Evolutionary conservation across 2,797 vertebrate species (phyloP), one percentile per base, ranked within the genome.

Genomic region (Cossypha caffra): DNA sequence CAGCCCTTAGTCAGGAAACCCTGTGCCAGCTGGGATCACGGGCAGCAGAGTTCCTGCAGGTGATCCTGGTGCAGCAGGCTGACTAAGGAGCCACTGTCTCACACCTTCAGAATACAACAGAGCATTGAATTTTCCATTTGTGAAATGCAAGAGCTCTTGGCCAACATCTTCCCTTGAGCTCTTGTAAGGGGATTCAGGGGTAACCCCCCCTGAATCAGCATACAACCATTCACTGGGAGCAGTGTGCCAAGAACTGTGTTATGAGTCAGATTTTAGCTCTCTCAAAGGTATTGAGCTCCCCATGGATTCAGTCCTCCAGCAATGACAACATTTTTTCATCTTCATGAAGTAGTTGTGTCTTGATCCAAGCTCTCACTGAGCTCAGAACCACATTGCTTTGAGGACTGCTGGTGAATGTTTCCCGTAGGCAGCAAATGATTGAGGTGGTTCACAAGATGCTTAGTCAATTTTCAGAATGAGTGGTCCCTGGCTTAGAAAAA

Each of bases 401-500:
- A 59, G 23, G 18, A 33, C 61, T 91, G 61, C 64, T 67, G 57
- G 47, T 47, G 64, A 68, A 64, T 72, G 35, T 73, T 89, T 92
- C 75, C 62, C 75, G 58, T 59, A 68, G 72, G 48, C 23, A 73
- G 85, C 37, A 83, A 88, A 89, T 90, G 31, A 72, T 17, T 69
- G 72, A 92, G 92, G 66, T 86, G 50, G 58, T 86, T 66, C 75
- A 81, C 47, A 87, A 90, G 47, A 54, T 93, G 35, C 75, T 83
- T 86, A 62, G 61, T 64, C 72, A 93, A 4, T 89, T 95, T 87
- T 93, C 78, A 92, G 71, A 93, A 71, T 85, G 48, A 89, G 61
- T 51, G 80, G 90, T 92, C 75, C 71, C 72, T 85, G 54, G 61
- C 78, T 93, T 76, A 81, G 51, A 69, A 96, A 91, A 88, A 92